Evolutionary conservation across 1,140 invertebrate genomes (phyloP), one percentile per base, ranked within the genome.

Genomic region (Drosophila kurseongensis): DNA sequence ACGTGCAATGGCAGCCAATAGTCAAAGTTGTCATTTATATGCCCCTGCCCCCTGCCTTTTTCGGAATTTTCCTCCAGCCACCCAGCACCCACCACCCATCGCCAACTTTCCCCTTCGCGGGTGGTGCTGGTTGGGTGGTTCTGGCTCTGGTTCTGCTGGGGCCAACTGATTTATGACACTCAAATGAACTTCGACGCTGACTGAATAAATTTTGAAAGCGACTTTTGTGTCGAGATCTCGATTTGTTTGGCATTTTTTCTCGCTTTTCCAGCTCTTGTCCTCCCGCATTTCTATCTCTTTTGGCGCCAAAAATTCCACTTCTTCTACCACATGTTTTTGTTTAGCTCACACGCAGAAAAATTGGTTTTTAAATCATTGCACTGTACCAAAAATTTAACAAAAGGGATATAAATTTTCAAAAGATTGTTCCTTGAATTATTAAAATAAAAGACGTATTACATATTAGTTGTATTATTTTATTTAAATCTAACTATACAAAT

Each of bases 181-280:
- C 77, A 88, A 89, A 89, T 89, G 84, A 89, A 88, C 84, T 89
- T 80, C 80, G 84, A 89, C 84, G 83, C 75, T 75, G 77, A 88
- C 80, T 77, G 80, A 83, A 89, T 89, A 89, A 88, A 89, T 89
- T 88, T 88, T 65, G 36, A 71, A 69, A 44, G 60, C 62, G 61
- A 75, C 61, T 84, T 80, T 80, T 75, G 47, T 79, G 59, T 68
- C 62, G 72, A 73, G 61, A 55, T 85, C 58, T 44, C 57, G 63
- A 74, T 84, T 84, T 77, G 80, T 68, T 73, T 61, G 55, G 57
- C 54, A 71, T 74, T 77, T 79, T 71, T 72, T 65, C 29, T 56
- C 51, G 55, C 68, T 71, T 69, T 23, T n/a, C 35, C 13, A 14
- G 13, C 38, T 27, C 52, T 32, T n/a, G 4, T 9, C n/a, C 29